Conservation (phyloP, 2,113 vertebrate species). For the Anoura caudifer region DNA sequence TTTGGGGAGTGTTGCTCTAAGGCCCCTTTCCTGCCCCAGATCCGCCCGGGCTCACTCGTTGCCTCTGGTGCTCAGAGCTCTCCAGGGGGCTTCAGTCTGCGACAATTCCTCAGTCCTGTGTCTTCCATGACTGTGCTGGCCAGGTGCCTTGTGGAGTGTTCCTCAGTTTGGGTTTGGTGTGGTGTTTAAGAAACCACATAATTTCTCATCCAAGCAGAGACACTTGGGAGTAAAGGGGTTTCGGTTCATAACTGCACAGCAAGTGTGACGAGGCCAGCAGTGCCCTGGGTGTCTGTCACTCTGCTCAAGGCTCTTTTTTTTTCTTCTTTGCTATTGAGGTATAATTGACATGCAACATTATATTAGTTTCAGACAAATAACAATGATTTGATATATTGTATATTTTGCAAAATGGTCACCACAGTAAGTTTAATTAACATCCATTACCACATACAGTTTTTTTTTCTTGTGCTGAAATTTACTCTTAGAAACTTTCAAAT, state of each 20-base stretch:
- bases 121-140: background rate
- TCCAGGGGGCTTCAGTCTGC: background rate
- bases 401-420: background rate
- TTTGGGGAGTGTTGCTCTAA: accelerated
- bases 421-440: background rate
- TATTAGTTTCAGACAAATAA: background rate
- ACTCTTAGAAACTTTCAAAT: background rate
- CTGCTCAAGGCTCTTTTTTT: background rate
- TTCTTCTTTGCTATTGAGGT: background rate
- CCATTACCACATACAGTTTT: background rate
- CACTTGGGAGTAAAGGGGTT: background rate
- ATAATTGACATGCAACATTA: background rate
- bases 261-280: background rate
- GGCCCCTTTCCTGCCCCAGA: background rate
- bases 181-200: background rate
- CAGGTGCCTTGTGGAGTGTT: background rate
- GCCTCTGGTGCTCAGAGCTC: background rate
- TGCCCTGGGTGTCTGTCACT: background rate
- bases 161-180: background rate
- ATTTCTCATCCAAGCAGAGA: background rate
- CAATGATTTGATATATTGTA: background rate
- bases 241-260: background rate
- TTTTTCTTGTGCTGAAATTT: background rate
- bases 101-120: background rate
- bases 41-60: accelerated